Evolutionary conservation across 2,113 vertebrate species (phyloP), one percentile per base, ranked within the genome.

Genomic region (Dipodomys merriami): DNA sequence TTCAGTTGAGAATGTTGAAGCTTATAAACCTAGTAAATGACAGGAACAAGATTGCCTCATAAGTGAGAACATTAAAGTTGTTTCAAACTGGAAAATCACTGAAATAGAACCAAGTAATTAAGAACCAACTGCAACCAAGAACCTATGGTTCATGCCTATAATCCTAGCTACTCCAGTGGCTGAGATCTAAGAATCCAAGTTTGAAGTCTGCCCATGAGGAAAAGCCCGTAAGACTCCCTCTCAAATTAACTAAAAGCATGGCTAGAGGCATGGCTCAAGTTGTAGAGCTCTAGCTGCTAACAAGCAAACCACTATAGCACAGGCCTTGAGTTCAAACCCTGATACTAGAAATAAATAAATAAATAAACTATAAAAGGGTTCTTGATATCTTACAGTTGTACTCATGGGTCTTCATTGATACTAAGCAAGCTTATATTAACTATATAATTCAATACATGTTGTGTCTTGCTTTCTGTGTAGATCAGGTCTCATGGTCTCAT

Each of bases 401-500:
- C 9, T 68, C 62, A 29, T 57, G 18, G 11, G 25, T 76, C 39
- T 83, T 68, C 46, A 23, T 77, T 83, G n/a, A 77, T 83, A 72
- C 68, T 20, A 79, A n/a, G 60, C 33, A 93, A 39, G 6, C 15
- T 39, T 39, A 39, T 29, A 83, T 79, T 87, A 92, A 64, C 44
- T 18, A 85, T 22, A 64, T 22, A 82, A 84, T 88, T 25, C 78
- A 25, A 30, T 77, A 87, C 2, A 22, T 0, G n/a, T 91, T 71
- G 77, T 78, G 20, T 86, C 49, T 85, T 69, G 53, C n/a, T 80
- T 94, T 89, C 49, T 81, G 7, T 29, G 18, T 85, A 84, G 91
- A 88, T 35, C 71, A 33, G 25, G 9, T 90, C 22, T 39, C 57
- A 35, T 85, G 30, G 12, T 73, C 35, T 69, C 64, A 84, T 92